Percentiles rank a stretch among this genome's conserved stretches.
These are phyloP conservation scores for Eilema sororculum DNA, from an alignment of 2,888 invertebrate species.

Conservation along the genomic window DNA sequence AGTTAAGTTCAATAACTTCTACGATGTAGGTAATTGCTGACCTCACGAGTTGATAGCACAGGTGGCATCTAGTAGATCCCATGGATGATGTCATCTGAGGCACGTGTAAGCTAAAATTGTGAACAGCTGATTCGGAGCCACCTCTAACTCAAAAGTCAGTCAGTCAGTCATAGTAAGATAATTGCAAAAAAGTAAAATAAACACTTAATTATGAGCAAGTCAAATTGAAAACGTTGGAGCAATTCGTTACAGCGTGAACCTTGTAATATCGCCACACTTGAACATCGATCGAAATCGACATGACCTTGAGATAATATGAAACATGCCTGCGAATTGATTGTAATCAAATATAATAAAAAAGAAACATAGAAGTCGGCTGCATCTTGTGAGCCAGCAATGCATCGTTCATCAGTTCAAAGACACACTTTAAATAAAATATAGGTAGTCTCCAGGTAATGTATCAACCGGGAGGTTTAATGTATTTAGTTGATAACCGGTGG, in stretches of 20 bases:
- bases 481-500: conserved; percentile 82
- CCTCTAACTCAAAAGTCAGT: neutral
- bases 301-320: conserved; percentile 56
- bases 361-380: conserved; percentile 37
- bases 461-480: conserved; percentile 75
- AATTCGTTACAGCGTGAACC: conserved; percentile 37
- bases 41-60: neutral
- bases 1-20: neutral
- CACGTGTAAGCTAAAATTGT: neutral
- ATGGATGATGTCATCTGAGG: neutral
- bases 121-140: neutral
- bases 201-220: neutral
- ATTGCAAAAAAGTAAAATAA: conserved; percentile 1
- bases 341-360: conserved; percentile 42
- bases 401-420: conserved; percentile 45
- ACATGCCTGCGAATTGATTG: conserved; percentile 41
- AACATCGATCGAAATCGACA: conserved; percentile 51
- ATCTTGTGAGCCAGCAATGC: conserved; percentile 65
- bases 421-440: conserved; percentile 56
- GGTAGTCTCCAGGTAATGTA: conserved; percentile 58
- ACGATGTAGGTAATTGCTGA: neutral
- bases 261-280: conserved; percentile 38
- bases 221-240: conserved; percentile 28
- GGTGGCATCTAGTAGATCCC: neutral
- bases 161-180: neutral